Percentiles rank a stretch among this genome's conserved stretches.
These are phyloP conservation scores for Xiphias gladius DNA, from an alignment of 2,113 vertebrate genomes.

Conservation along the genomic window DNA sequence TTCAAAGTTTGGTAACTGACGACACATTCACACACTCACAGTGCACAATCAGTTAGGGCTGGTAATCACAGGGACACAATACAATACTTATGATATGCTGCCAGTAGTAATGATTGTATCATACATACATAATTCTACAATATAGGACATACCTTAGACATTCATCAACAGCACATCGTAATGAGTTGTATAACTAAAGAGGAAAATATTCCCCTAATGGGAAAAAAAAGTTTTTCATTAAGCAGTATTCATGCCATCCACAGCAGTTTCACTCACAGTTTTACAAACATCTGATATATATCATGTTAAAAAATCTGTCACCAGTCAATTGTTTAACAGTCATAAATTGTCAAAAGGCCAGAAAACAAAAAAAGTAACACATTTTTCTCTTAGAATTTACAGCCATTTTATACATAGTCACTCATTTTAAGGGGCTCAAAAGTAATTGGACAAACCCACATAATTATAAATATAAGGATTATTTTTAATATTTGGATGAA, in stretches of 20 bases:
- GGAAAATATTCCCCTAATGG: background rate
- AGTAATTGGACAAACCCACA: too few species aligned
- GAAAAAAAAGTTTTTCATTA: background rate
- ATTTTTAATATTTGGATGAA: too few species aligned
- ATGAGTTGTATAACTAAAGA: background rate
- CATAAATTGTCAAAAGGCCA: background rate
- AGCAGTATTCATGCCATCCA: background rate
- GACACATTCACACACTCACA: background rate
- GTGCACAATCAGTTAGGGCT: background rate
- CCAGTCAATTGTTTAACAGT: background rate
- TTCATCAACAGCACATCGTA: background rate
- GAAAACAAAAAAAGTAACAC: background rate
- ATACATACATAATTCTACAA: background rate
- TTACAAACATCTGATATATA: background rate
- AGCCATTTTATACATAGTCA: too few species aligned
- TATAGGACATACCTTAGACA: background rate
- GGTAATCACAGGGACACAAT: background rate
- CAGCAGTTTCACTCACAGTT: background rate
- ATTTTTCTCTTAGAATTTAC: too few species aligned
- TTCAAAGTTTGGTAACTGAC: background rate
- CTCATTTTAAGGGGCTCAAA: too few species aligned
- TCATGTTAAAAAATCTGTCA: background rate
- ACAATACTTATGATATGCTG: background rate
- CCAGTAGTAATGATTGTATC: conserved; percentile 15
- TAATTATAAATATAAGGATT: too few species aligned